Conservation (phyloP, 1,140 invertebrate genomes). For the Diorhabda carinulata region DNA sequence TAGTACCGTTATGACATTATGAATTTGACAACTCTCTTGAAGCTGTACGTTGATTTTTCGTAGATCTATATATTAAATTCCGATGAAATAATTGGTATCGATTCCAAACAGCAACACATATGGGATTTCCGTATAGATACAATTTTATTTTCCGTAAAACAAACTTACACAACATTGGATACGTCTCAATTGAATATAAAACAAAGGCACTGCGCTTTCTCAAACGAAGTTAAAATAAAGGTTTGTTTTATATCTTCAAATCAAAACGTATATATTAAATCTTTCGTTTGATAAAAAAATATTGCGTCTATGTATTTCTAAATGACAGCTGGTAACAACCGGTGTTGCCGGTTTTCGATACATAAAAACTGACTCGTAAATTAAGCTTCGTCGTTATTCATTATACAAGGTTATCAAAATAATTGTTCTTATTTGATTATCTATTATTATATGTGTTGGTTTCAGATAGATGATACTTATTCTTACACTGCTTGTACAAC, state of each 20-base stretch:
- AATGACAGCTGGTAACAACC: too few relatives aligned
- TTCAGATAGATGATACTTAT: slow-evolving; percentile 55
- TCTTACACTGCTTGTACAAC: slow-evolving; percentile 66
- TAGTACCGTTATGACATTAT: too few relatives aligned
- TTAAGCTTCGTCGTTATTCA: too few relatives aligned
- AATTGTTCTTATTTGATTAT: too few relatives aligned
- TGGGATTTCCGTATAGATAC: slow-evolving; percentile 61
- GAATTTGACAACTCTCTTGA: too few relatives aligned
- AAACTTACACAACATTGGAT: slow-evolving; percentile 68
- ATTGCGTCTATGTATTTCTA: too few relatives aligned
- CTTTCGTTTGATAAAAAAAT: too few relatives aligned
- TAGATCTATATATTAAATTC: slow-evolving; percentile 64
- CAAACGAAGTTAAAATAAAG: slow-evolving; percentile 55
- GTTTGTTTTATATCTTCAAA: background rate
- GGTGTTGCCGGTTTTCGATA: too few relatives aligned
- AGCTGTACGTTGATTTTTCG: background rate
- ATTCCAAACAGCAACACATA: slow-evolving; percentile 62
- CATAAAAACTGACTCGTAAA: too few relatives aligned
- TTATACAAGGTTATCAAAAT: too few relatives aligned
- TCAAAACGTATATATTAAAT: too few relatives aligned
- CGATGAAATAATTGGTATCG: slow-evolving; percentile 62
- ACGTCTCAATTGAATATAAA: slow-evolving; percentile 61
- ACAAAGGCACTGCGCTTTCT: slow-evolving; percentile 64
- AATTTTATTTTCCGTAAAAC: slow-evolving; percentile 63
- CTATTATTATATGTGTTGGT: background rate